phyloP scores from a whole-genome alignment of 2,113 vertebrate species.

The Crotalus horridus region DNA sequence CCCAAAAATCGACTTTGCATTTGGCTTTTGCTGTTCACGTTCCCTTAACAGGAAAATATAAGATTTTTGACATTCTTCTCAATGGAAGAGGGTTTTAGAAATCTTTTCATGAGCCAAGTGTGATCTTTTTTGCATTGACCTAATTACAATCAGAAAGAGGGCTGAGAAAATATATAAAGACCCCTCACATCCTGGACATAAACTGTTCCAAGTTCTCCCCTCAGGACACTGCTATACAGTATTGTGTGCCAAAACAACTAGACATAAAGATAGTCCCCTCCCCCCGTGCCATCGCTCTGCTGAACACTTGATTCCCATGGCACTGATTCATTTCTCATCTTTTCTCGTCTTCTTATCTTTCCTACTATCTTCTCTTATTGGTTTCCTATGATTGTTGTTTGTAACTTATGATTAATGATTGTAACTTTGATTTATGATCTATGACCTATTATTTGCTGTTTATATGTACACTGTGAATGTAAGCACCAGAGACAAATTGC shows the following conservation, averaged over 20 bases:
- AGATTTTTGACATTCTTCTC: background rate
- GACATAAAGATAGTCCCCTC: background rate
- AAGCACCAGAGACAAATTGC: background rate
- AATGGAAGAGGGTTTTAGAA: background rate
- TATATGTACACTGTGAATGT: background rate
- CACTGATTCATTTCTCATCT: background rate
- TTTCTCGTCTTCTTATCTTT: no score
- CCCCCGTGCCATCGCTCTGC: background rate
- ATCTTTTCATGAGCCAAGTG: background rate
- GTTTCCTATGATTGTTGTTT: background rate
- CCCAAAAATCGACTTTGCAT: background rate
- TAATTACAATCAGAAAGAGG: background rate
- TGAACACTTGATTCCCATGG: background rate
- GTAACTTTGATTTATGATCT: background rate
- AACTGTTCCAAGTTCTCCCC: no score
- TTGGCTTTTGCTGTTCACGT: background rate
- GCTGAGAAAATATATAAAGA: no score
- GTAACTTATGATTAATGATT: background rate
- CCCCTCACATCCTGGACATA: no score
- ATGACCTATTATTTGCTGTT: background rate
- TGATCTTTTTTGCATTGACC: background rate
- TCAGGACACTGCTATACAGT: no score
- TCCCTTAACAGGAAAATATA: background rate
- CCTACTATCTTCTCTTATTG: no score
- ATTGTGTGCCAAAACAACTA: background rate